Evolutionary conservation across 2,888 invertebrate species (phyloP), one percentile per base, ranked within the genome.

Genomic region (Mesorhabditis spiculigera): DNA sequence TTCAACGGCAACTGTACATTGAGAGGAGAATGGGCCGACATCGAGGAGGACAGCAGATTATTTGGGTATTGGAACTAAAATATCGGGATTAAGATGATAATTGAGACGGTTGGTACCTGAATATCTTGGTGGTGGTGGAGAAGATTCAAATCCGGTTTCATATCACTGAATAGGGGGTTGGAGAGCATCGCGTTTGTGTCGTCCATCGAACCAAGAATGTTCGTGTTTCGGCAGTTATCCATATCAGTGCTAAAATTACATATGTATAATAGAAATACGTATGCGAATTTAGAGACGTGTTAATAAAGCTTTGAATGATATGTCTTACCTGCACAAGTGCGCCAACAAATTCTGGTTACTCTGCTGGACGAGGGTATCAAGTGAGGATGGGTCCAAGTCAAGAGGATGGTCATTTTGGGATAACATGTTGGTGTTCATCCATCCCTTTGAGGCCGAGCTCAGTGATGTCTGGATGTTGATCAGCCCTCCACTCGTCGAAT

Each of bases 321-420:
- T 43, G 13, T 10, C 74, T 71, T 43, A 76, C 74, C 76, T 75
- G 67, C 78, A 80, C 8, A 80, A 62, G 50, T 78, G 78, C 67
- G 78, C n/a, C 41, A 80, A 68, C 42, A 80, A 65, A 50, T 75
- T 76, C 13, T 77, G 72, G 63, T 77, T 78, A 67, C 77, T 78
- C 66, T 70, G 73, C 41, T 76, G 75, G 65, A 81, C 76, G 67
- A 81, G 71, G 0, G 77, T 73, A 65, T 79, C 79, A 45, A 81
- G 69, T 4, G 78, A 77, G 28, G 75, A 75, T 0, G 78, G 76
- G 64, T 81, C 81, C 66, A 81, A 68, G 61, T 81, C 81, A 43
- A 78, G 70, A 42, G 75, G 75, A 71, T 80, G 80, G 63, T 77
- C 78, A 41, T 73, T 75, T 43, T 75, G 77, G n/a, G 77, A 77